Percentiles rank a stretch among this genome's conserved stretches.
These are phyloP conservation scores for Crypturellus tataupa DNA, from an alignment of 2,797 vertebrate species.

Conservation along the genomic window DNA sequence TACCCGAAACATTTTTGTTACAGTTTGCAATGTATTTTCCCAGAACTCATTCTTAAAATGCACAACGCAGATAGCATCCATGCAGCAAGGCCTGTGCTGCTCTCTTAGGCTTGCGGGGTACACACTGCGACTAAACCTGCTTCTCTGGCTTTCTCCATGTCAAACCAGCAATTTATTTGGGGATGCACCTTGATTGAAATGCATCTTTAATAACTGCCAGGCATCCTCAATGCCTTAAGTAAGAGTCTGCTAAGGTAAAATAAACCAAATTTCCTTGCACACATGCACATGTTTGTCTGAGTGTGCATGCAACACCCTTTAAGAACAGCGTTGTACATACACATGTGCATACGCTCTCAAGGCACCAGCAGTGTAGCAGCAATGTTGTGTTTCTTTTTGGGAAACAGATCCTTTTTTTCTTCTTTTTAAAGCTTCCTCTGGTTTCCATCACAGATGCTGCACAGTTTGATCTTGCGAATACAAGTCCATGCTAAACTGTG, in stretches of 20 bases:
- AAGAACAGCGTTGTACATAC: not conserved
- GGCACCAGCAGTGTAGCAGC: not conserved
- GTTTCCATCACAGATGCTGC: not conserved
- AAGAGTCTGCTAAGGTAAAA: not conserved
- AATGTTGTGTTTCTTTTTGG: not conserved
- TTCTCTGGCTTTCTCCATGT: not conserved
- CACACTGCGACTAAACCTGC: rapidly evolving
- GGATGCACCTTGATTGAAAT: not conserved
- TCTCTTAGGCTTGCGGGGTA: not conserved
- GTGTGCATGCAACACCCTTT: not conserved
- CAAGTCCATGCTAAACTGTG: not conserved
- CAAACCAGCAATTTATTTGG: not conserved
- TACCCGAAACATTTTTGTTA: not conserved
- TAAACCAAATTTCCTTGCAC: not conserved
- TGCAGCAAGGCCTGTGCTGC: not conserved
- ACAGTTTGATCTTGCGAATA: not conserved
- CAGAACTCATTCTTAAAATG: not conserved
- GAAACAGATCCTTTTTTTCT: not conserved
- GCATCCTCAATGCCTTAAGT: not conserved
- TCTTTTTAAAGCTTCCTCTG: not conserved
- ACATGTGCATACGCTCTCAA: not conserved
- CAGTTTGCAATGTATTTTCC: not conserved
- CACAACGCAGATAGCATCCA: rapidly evolving
- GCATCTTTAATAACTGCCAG: not conserved
- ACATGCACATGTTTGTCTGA: rapidly evolving